phyloP scores from a whole-genome alignment of 37 sponge, comb jelly and placozoan species.

The Petrosia ficiformis region DNA sequence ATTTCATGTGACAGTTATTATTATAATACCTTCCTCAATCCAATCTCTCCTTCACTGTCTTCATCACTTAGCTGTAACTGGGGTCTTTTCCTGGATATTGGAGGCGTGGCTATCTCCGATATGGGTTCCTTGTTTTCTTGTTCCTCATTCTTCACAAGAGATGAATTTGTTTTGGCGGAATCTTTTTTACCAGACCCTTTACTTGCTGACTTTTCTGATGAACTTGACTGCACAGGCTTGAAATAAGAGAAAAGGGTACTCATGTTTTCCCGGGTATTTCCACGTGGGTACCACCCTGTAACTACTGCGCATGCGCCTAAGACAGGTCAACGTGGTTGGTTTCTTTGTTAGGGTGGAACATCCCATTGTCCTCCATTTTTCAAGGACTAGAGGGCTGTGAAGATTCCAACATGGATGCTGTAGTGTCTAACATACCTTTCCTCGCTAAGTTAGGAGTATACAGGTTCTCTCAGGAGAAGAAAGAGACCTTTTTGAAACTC shows the following conservation, averaged over 20 bases:
- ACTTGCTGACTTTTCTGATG: conserved; percentile 7
- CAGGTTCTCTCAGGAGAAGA: conserved; percentile 77
- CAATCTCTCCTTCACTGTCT: conserved; percentile 49
- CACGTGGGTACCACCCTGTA: not conserved
- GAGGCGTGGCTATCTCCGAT: not conserved
- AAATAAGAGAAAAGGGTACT: conserved; percentile 19
- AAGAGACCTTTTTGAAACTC: conserved; percentile 89
- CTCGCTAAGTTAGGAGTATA: conserved; percentile 51
- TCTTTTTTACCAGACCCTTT: not conserved
- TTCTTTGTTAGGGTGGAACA: not conserved
- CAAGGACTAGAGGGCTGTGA: not conserved
- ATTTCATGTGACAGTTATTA: not conserved
- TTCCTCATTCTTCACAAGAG: not conserved
- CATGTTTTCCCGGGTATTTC: not conserved
- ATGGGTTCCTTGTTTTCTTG: conserved; percentile 15
- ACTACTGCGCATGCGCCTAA: conserved; percentile 29
- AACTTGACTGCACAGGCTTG: not conserved
- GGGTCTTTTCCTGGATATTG: conserved; percentile 10
- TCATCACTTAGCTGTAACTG: conserved; percentile 25
- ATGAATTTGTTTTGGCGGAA: conserved; percentile 13
- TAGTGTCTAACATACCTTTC: conserved; percentile 39
- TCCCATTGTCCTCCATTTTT: not conserved
- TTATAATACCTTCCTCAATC: conserved; percentile 2
- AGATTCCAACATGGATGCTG: not conserved
- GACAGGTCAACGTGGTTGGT: not conserved